phyloP scores from a whole-genome alignment of 2,888 invertebrate genomes.

The Crioceris asparagi region DNA sequence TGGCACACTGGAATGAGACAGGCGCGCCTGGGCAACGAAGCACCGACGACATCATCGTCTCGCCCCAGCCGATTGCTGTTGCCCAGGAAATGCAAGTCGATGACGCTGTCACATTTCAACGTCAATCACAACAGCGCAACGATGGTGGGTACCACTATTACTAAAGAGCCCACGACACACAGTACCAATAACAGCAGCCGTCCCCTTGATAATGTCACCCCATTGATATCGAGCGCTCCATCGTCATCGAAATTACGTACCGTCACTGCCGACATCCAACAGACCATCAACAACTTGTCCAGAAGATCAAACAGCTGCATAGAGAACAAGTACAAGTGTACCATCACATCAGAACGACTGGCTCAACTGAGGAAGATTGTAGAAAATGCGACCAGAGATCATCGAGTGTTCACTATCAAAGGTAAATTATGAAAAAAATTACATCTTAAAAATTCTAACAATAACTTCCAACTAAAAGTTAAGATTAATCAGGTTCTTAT shows the following conservation, averaged over 20 bases:
- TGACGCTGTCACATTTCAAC: conserved; percentile 17
- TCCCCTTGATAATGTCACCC: conserved; percentile 11
- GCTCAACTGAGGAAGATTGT: conserved; percentile 53
- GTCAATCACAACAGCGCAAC: conserved; percentile 19
- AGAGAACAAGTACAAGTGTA: conserved; percentile 34
- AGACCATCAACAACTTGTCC: conserved; percentile 19
- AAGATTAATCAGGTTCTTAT: no score
- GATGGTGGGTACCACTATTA: conserved; percentile 15
- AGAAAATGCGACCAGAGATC: conserved; percentile 53
- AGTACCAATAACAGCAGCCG: conserved; percentile 4
- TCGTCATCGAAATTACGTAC: conserved; percentile 9
- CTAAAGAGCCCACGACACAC: conserved; percentile 4
- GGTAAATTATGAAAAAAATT: conserved; percentile 20
- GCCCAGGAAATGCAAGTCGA: conserved; percentile 18
- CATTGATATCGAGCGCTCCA: conserved; percentile 21
- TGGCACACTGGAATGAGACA: no score
- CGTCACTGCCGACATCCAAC: conserved; percentile 23
- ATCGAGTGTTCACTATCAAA: conserved; percentile 56
- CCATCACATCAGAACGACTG: conserved; percentile 56
- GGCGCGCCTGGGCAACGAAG: conserved; percentile 23
- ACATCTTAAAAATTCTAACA: conserved; percentile 1
- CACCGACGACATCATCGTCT: no score
- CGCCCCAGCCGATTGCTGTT: conserved; percentile 14
- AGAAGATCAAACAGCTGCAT: conserved; percentile 26
- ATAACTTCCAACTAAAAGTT: no score